Conservation (phyloP, 2,113 vertebrate species). For the Syrmaticus mikado region DNA sequence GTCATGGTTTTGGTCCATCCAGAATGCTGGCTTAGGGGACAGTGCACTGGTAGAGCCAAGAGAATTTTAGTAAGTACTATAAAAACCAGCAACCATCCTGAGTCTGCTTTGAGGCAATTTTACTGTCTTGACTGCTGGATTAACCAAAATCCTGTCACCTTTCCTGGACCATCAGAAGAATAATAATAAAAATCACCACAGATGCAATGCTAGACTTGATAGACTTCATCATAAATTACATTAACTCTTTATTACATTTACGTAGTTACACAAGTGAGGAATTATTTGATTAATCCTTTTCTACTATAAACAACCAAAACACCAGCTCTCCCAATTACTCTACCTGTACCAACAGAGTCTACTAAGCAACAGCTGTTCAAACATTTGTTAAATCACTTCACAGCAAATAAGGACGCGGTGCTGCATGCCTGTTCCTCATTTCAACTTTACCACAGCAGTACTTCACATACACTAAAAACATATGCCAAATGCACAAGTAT, state of each 20-base stretch:
- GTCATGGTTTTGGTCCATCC: not conserved
- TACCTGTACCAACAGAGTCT: not conserved
- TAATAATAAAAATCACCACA: not conserved
- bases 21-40: not conserved
- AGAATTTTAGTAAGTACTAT: not conserved
- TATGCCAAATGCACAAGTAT: not conserved
- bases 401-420: conserved; percentile 41
- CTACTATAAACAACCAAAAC: conserved; percentile 14
- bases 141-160: not conserved
- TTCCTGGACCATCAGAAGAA: not conserved
- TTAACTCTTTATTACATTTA: not conserved
- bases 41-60: not conserved
- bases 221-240: not conserved
- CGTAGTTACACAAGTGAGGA: not conserved
- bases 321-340: not conserved
- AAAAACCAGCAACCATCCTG: not conserved
- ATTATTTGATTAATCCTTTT: not conserved
- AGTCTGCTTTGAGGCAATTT: not conserved
- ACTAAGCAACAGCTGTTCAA: conserved; percentile 63
- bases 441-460: conserved; percentile 15
- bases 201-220: not conserved
- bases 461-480: not conserved
- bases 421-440: not conserved
- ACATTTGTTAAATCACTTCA: conserved; percentile 73
- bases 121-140: not conserved